Base-by-base conservation (phyloP, 2,888 invertebrate genomes). In the Mayetiola destructor region DNA sequence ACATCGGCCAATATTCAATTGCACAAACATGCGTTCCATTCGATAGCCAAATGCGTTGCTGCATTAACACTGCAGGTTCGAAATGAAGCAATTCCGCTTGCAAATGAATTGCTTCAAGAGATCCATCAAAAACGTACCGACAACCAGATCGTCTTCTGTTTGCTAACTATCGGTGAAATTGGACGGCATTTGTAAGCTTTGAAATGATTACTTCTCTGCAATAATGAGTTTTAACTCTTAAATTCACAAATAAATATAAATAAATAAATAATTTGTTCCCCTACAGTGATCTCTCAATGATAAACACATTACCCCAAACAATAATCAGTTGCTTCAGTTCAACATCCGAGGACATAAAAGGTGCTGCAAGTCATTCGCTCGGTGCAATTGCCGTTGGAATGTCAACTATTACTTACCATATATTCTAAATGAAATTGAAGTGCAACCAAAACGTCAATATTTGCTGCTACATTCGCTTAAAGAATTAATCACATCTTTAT, bases 311-410 rank as follows among this genome's bases (percentile, higher is more conserved):
- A 59, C 85, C 88, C 62, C 82, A 84, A 66, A 84, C 85, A 12
- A 82, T 91, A 56, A 76, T 96, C 59, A 81, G 83, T 61, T 91
- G 94, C 18, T 97, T 99, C 72, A 81, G 86, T 0, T 88, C 90
- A 4, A 81, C 84, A 12, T 93, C 92, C 0, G 97, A 99, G 72
- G 96, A 99, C 72, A 89, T 99, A 2, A 97, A 97, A 73, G 90
- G 92, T 0, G 96, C 96, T 0, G 97, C 97, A 14, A 94, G 96
- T 62, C 94, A 96, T 73, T 91, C 97, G 1, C 77, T 99, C 53
- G 96, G 97, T 18, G 93, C 93, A 57, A 85, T 99, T 23, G 91
- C 93, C 6, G 92, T 96, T 58, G 99, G 99, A 97, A 96, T 73
- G 75, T 99, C 62, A 84, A 85, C 12, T 84, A 87, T 65, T 97